Evolutionary conservation across 1,140 invertebrate species (phyloP).

Genomic region (Cotesia typhae): DNA sequence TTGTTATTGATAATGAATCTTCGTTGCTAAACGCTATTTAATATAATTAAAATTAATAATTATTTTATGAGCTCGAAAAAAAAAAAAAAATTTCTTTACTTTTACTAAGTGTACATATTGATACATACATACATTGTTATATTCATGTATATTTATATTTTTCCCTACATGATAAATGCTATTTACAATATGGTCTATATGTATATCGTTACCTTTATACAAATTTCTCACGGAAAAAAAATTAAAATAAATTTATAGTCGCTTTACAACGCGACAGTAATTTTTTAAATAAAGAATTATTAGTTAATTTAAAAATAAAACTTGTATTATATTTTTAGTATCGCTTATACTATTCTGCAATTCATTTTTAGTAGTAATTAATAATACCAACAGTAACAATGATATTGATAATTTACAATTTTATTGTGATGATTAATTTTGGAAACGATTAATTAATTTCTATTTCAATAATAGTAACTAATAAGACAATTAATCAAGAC

Average conservation of each 20-base stretch:
- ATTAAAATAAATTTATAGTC: constrained; percentile 37
- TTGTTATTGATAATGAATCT: constrained; percentile 36
- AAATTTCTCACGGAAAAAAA: constrained; percentile 28
- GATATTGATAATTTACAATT: constrained; percentile 7
- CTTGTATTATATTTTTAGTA: no score
- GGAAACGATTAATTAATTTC: constrained; percentile 26
- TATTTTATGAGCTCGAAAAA: constrained; percentile 19
- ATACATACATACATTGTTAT: constrained; percentile 33
- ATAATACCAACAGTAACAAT: constrained; percentile 47
- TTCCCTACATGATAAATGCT: constrained; percentile 42
- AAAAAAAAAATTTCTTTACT: constrained; percentile 11
- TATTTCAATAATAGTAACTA: constrained; percentile 33
- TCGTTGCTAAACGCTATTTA: constrained; percentile 32
- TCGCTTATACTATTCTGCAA: neutral
- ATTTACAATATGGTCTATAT: constrained; percentile 44
- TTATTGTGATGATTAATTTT: constrained; percentile 38
- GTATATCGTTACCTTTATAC: constrained; percentile 39
- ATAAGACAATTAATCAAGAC: constrained; percentile 15
- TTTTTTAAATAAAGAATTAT: neutral
- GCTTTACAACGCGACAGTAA: neutral
- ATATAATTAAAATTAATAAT: constrained; percentile 38
- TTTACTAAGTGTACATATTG: constrained; percentile 33
- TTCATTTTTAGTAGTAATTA: constrained; percentile 33
- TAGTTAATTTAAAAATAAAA: neutral
- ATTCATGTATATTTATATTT: constrained; percentile 39